Evolutionary conservation across 2,888 invertebrate genomes (phyloP).

Genomic region (Helobdella robusta): DNA sequence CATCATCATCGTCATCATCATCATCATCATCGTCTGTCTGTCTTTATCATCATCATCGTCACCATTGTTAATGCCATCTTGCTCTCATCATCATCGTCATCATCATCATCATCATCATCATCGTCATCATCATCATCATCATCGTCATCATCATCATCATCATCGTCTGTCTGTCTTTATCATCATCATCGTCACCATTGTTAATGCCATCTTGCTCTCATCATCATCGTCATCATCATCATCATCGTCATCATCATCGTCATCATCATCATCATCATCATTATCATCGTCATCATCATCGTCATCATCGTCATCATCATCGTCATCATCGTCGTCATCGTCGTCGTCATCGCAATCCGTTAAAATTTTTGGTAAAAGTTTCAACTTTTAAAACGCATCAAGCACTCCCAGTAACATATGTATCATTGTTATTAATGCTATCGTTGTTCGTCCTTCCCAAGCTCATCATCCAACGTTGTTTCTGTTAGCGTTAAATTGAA

Average conservation of each 20-base stretch:
- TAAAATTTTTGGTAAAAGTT: too few relatives aligned
- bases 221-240: constrained; percentile 13
- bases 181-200: constrained; percentile 5
- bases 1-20: constrained; percentile 23
- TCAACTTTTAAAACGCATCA: too few relatives aligned
- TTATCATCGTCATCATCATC: constrained; percentile 9
- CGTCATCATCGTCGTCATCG: neutral
- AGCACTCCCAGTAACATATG: too few relatives aligned
- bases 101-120: neutral
- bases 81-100: neutral
- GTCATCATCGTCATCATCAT: constrained; percentile 5
- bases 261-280: constrained; percentile 13
- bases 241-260: constrained; percentile 6
- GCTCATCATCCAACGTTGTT: too few relatives aligned
- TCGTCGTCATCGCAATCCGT: too few relatives aligned
- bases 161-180: constrained; percentile 7
- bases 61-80: constrained; percentile 16
- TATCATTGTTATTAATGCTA: too few relatives aligned
- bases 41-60: constrained; percentile 10
- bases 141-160: constrained; percentile 15
- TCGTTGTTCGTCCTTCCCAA: too few relatives aligned
- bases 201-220: constrained; percentile 2
- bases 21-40: constrained; percentile 18
- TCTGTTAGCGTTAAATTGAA: too few relatives aligned
- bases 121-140: neutral